A percentile compares a stretch with the other conserved stretches of the same genome.
These are phyloP conservation scores for Setophaga coronata DNA, from an alignment of 2,113 vertebrate species.

Conservation along the genomic window DNA sequence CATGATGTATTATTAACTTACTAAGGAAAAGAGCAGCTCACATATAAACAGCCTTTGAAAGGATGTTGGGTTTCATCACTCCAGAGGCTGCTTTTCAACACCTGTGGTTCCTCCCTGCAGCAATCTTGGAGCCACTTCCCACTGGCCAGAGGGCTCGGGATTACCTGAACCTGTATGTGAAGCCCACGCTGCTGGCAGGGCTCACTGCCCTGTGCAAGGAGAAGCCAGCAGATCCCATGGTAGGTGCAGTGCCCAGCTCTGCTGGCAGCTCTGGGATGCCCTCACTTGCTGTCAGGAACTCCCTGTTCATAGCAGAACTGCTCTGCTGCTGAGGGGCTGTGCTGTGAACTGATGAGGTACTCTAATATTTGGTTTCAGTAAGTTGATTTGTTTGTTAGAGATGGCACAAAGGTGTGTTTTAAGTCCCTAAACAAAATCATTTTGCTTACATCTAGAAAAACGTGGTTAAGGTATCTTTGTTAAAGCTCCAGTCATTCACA, in stretches of 20 bases:
- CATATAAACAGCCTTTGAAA: neutral
- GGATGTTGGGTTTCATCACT: neutral
- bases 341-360: neutral
- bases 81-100: neutral
- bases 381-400: neutral
- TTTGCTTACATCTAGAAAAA: neutral
- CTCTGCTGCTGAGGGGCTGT: neutral
- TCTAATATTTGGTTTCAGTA: neutral
- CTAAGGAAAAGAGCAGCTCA: neutral
- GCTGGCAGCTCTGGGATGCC: neutral
- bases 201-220: conserved; percentile 90
- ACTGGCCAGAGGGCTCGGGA: conserved; percentile 78
- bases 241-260: conserved; percentile 63
- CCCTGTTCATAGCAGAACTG: rapidly evolving
- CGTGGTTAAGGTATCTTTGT: neutral
- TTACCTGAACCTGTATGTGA: conserved; percentile 85
- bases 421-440: neutral
- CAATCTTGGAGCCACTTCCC: conserved; percentile 82
- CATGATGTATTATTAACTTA: neutral
- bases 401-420: neutral
- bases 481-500: neutral
- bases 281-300: neutral
- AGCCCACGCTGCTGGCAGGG: conserved; percentile 84
- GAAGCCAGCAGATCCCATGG: conserved; percentile 88
- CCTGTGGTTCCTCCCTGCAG: conserved; percentile 68